Evolutionary conservation across 1,140 invertebrate genomes (phyloP).

Genomic region (Aporrectodea caliginosa): DNA sequence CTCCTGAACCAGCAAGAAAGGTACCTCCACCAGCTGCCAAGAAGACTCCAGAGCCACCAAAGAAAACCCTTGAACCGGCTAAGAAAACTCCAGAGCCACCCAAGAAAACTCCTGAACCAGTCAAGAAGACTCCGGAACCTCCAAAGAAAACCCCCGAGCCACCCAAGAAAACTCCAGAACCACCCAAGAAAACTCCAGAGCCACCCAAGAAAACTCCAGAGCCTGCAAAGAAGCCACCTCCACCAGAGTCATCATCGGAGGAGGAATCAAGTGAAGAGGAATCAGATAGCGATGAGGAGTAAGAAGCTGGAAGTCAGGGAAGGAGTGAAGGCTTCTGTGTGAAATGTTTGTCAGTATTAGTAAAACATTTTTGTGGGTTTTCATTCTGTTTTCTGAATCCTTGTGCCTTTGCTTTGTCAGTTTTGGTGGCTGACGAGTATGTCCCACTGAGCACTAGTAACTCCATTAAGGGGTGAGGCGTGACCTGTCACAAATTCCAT

Average conservation of each 20-base stretch:
- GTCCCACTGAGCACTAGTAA: too few relatives aligned
- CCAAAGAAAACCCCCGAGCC: neutral
- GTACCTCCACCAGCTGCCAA: neutral
- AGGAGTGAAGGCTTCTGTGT: too few relatives aligned
- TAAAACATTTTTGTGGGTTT: too few relatives aligned
- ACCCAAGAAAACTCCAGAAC: neutral
- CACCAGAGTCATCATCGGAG: neutral
- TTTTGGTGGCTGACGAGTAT: too few relatives aligned
- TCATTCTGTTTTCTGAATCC: too few relatives aligned
- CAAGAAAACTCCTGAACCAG: neutral
- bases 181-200: neutral
- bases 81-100: neutral
- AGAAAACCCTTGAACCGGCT: neutral
- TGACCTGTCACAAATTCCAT: too few relatives aligned
- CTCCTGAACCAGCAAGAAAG: neutral
- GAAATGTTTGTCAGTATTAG: too few relatives aligned
- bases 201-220: neutral
- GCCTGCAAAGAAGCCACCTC: neutral
- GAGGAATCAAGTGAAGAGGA: neutral
- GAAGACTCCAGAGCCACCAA: neutral
- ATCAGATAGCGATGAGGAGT: neutral
- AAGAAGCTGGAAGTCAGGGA: neutral
- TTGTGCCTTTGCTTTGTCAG: too few relatives aligned
- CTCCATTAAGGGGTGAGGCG: too few relatives aligned
- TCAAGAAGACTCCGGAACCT: neutral